These are phyloP conservation scores for Agelas oroides DNA, from an alignment of 37 sponge, comb jelly and placozoan genomes.

Conservation along the genomic window DNA sequence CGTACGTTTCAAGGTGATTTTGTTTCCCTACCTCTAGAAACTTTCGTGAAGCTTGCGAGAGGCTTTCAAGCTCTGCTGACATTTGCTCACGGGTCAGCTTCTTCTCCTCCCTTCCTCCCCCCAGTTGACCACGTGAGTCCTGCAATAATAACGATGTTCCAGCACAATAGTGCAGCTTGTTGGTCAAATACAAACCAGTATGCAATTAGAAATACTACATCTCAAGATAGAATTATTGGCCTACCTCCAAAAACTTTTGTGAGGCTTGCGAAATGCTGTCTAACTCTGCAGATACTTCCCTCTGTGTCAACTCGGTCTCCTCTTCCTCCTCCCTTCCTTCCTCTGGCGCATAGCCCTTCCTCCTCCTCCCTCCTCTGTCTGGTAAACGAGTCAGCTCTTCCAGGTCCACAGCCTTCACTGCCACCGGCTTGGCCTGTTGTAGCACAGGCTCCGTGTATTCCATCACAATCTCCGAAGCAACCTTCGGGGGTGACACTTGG, in stretches of 20 bases:
- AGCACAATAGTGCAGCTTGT: too few species aligned
- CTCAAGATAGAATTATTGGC: background rate
- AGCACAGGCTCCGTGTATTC: constrained; percentile 20
- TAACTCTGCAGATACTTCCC: background rate
- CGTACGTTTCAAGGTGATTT: too few species aligned
- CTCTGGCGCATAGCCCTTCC: background rate
- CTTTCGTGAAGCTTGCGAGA: constrained; percentile 40
- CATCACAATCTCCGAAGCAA: background rate
- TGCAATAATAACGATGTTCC: too few species aligned
- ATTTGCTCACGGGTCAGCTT: too few species aligned
- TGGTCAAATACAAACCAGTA: too few species aligned
- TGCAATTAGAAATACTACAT: too few species aligned
- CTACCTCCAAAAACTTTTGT: background rate
- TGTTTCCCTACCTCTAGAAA: too few species aligned
- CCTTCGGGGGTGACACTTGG: background rate
- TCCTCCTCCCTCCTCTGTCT: too few species aligned
- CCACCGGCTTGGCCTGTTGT: background rate
- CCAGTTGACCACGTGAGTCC: too few species aligned
- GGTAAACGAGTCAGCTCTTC: too few species aligned
- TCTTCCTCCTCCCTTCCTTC: background rate
- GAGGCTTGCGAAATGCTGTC: background rate
- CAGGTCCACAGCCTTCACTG: background rate
- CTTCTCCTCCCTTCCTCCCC: too few species aligned
- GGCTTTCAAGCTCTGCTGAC: constrained; percentile 10
- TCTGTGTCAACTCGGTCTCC: background rate